Base-by-base conservation (phyloP, 2,888 invertebrate genomes). In the Acronicta alni region DNA sequence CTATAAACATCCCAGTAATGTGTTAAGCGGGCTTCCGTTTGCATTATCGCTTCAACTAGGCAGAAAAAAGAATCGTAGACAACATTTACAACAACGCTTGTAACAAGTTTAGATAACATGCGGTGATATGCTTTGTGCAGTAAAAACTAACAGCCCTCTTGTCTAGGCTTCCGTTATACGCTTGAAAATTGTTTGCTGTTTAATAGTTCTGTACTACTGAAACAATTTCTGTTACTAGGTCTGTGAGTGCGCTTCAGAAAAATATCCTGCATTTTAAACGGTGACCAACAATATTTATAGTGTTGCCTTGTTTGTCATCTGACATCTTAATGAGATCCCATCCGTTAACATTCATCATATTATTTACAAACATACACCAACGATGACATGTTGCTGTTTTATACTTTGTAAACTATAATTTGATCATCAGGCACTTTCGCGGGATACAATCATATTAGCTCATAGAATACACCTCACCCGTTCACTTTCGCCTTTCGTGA, bases 401-500 rank as follows among this genome's bases (percentile, higher is more conserved):
- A 48, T 54, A 41, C 38, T 15, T 23, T 55, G 49, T 60, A 49
- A 61, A 64, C 51, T 46, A 56, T 51, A 58, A 67, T 67, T 68
- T 65, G 54, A 75, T 67, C 52, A 38, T 17, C 6, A 48, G 38
- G 49, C 75, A 80, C 80, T 85, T 84, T 85, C 84, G 71, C 78
- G 70, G 69, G 42, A 64, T 71, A 73, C 67, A 66, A 71, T 75
- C 77, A 75, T 81, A 79, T 84, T 84, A 81, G 76, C 75, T 76
- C 77, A 82, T 69, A 56, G 60, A 77, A 75, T 80, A 68, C 66
- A 71, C 70, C 80, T 75, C 67, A 67, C 67, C 77, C 57, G 79
- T 80, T 84, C 84, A 87, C 87, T 88, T 86, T 88, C 85, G 78
- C 83, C 74, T 75, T 77, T 76, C 72, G 57, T 80, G 81, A 77